Base-by-base conservation (phyloP, 2,113 vertebrate species). In the Sorex araneus region DNA sequence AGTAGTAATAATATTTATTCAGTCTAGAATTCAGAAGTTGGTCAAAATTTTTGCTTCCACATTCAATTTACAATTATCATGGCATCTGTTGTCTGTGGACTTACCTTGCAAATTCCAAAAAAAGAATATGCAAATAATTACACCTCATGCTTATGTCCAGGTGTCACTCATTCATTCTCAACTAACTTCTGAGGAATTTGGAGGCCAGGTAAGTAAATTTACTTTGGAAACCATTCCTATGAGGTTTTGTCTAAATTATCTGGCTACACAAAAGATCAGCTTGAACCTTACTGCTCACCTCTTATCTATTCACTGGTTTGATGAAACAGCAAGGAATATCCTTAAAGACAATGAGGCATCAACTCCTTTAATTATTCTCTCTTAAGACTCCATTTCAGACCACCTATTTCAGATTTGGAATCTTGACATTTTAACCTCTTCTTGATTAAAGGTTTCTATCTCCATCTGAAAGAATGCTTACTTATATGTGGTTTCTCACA, bases 331-430 rank as follows among this genome's bases (percentile, higher is more conserved):
- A 86, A 96, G 90, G 88, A 92, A 95, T 96, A 96, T 92, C 92
- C 73, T 96, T 96, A 97, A 96, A 97, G 92, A 97, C 96, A 96
- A 95, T 96, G 96, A 96, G 83, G 92, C 94, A 95, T 96, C 96
- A 90, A 92, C 86, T 95, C 85, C 93, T 95, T 95, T 95, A 95
- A 96, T 97, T 96, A 95, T 96, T 96, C 92, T 96, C 84, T 92
- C 82, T 92, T 92, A 95, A 95, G 88, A 94, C 94, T 80, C 95
- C 94, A 96, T 93, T 95, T 95, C 86, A 92, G 92, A 84, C 92
- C 70, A 71, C 93, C 93, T 94, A 94, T 94, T 96, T 96, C 95
- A 95, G 93, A 96, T 93, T 80, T 93, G 93, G 82, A 96, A 93
- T 90, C 27, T 1, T 84, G 92, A 96, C 94, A 97, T 95, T 96